These are phyloP conservation scores for Melinaea menophilus DNA, from an alignment of 2,888 invertebrate species.

Conservation along the genomic window DNA sequence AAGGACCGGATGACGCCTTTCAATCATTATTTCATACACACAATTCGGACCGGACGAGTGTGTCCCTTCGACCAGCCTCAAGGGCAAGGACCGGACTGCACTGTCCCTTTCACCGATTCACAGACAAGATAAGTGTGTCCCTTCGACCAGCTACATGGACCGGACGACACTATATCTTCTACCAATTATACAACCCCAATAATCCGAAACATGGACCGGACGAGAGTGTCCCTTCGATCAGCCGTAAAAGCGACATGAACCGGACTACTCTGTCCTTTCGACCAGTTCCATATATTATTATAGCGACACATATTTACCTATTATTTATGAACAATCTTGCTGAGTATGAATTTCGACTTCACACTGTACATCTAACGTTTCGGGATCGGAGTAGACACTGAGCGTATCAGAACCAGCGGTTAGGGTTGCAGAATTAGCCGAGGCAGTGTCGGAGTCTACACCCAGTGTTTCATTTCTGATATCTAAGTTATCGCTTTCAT, in stretches of 20 bases:
- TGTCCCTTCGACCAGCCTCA: constrained; percentile 22
- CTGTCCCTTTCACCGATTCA: constrained; percentile 3
- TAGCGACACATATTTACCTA: background rate
- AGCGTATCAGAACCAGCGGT: background rate
- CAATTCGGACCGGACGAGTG: constrained; percentile 16
- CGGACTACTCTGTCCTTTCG: constrained; percentile 8
- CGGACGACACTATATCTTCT: constrained; percentile 7
- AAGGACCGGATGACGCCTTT: background rate
- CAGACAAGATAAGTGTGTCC: background rate
- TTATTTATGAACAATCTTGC: background rate
- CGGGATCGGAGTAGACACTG: background rate
- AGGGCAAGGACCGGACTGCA: constrained; percentile 18
- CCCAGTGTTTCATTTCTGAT: no score
- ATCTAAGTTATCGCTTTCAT: no score
- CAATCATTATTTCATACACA: constrained; percentile 4
- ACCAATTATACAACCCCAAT: background rate
- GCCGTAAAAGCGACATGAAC: no score
- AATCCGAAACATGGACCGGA: background rate
- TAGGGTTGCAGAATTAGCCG: background rate
- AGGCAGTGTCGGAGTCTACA: background rate
- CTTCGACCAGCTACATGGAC: constrained; percentile 6
- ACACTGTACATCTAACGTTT: background rate
- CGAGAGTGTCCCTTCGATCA: no score
- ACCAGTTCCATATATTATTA: background rate
- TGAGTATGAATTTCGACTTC: background rate